Evolutionary conservation across 2,113 vertebrate genomes (phyloP), one percentile per base, ranked within the genome.

Genomic region (Phalacrocorax carbo): DNA sequence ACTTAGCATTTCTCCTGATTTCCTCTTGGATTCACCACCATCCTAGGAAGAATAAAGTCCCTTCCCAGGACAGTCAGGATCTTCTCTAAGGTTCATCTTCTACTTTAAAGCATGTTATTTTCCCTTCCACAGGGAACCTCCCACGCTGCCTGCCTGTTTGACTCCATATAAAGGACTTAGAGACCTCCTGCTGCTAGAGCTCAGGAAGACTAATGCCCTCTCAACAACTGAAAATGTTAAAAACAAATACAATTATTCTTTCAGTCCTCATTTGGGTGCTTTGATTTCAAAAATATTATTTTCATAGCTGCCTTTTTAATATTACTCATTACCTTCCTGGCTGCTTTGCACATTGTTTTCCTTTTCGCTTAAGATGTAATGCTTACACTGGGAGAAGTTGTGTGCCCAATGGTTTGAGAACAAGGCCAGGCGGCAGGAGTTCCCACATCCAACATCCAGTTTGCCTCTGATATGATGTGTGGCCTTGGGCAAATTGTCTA

Each of bases 211-310:
- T 84, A 70, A 89, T 90, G 46, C 19, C 32, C 48, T 88, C 40
- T 64, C 13, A 15, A 76, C 58, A 87, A 66, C 42, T 54, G 68
- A 73, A 87, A 88, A 78, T 55, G 27, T 83, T 84, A 72, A 71
- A 86, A 92, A 82, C 34, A 60, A 86, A 81, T 57, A 29, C 10
- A 44, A 32, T 81, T 91, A 69, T 91, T 93, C 65, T 93, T 95
- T 81, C 34, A 48, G 30, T 40, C 64, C 64, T 84, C 34, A 46
- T 70, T 94, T 48, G 69, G 38, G 22, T 91, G 71, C 48, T 90
- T 92, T 93, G 58, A 93, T 76, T 96, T 77, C 8, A 96, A 88
- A 95, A 88, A 42, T 81, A 82, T 58, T 95, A 34, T 96, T 96
- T 96, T 91, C 64, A 76, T 96, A 82, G 40, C 54, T 96, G 72